Conservation (phyloP, 2,888 invertebrate species). For the Eupithecia abbreviata region DNA sequence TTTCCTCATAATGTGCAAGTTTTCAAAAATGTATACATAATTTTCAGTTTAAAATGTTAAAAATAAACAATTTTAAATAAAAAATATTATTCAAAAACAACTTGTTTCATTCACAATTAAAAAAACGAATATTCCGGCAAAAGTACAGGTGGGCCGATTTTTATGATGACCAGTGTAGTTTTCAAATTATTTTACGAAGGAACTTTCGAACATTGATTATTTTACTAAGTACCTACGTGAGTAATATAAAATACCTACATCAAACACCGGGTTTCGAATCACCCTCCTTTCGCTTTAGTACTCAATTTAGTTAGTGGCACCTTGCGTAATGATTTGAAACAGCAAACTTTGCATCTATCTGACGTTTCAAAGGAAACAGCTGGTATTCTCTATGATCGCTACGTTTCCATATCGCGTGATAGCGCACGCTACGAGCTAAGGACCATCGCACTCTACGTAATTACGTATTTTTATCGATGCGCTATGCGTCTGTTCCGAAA, state of each 20-base stretch:
- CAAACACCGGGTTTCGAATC: not conserved
- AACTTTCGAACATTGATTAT: not conserved
- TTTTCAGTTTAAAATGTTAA: no score
- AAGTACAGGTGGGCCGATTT: no score
- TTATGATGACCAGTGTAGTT: no score
- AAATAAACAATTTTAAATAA: no score
- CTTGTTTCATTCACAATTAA: no score
- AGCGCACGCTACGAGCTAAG: not conserved
- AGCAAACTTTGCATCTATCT: conserved; percentile 39
- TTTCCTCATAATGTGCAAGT: no score
- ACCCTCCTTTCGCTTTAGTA: not conserved
- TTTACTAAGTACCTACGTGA: not conserved
- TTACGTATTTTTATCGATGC: not conserved
- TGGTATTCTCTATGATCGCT: not conserved
- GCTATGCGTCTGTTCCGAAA: not conserved
- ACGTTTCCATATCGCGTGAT: not conserved
- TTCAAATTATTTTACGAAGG: not conserved
- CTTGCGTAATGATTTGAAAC: not conserved
- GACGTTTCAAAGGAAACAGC: conserved; percentile 47
- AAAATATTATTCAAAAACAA: no score
- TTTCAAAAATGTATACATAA: no score
- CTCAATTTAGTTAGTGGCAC: not conserved
- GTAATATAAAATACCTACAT: not conserved
- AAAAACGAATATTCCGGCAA: no score
- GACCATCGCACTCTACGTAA: not conserved